Conservation (phyloP, 2,888 invertebrate genomes). For the Drosophila siamana region DNA sequence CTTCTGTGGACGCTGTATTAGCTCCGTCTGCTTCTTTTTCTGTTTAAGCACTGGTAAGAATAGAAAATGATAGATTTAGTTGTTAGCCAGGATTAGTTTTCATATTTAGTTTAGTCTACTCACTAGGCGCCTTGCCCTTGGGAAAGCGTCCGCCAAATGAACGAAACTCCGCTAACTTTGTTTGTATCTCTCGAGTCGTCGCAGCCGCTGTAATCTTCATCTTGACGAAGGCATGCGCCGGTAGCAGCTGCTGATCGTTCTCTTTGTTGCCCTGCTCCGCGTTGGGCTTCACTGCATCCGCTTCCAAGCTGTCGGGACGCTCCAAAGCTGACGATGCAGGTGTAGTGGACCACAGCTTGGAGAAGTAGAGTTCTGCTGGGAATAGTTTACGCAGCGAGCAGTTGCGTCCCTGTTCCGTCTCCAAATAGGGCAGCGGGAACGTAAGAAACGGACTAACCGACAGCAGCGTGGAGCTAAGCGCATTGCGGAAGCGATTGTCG, state of each 20-base stretch:
- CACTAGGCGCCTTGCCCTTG: slow-evolving; percentile 81
- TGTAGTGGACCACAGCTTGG: slow-evolving; percentile 86
- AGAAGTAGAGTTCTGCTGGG: slow-evolving; percentile 90
- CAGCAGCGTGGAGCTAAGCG: slow-evolving; percentile 90
- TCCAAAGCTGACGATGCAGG: slow-evolving; percentile 40
- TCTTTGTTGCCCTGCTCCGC: slow-evolving; percentile 44
- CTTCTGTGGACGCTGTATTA: slow-evolving; percentile 81
- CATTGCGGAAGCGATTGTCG: slow-evolving; percentile 90
- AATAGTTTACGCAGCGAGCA: slow-evolving; percentile 91
- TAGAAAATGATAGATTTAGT: background rate
- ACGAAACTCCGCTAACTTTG: slow-evolving; percentile 93
- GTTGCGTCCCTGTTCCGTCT: slow-evolving; percentile 92
- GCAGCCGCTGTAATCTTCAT: slow-evolving; percentile 89
- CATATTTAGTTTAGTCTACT: slow-evolving; percentile 26
- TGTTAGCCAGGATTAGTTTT: background rate
- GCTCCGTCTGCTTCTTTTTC: slow-evolving; percentile 70
- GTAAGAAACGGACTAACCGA: slow-evolving; percentile 95
- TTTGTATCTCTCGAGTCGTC: slow-evolving; percentile 89
- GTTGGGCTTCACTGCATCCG: slow-evolving; percentile 38
- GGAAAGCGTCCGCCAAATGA: slow-evolving; percentile 91
- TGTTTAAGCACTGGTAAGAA: slow-evolving; percentile 72
- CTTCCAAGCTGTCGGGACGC: slow-evolving; percentile 73
- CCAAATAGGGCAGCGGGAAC: slow-evolving; percentile 94
- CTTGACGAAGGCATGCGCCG: slow-evolving; percentile 91
- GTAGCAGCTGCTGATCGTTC: slow-evolving; percentile 85